Base-by-base conservation (phyloP, 2,113 vertebrate species). In the Fregata magnificens region DNA sequence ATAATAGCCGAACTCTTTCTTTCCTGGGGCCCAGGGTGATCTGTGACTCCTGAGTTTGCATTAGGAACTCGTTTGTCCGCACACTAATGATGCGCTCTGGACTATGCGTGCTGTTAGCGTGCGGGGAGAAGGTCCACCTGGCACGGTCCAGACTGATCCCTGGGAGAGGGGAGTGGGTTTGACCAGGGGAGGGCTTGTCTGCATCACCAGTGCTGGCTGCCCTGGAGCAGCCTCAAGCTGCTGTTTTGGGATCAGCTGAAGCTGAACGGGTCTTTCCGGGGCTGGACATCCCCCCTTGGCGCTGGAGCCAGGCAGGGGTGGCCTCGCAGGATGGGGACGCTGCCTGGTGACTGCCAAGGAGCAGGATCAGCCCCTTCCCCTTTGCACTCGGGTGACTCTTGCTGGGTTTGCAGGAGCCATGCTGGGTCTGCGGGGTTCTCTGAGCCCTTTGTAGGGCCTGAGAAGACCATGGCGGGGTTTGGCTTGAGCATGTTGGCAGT, bases 1-100 rank as follows among this genome's bases (percentile, higher is more conserved):
- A 50, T 26, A 86, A 93, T 91, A 85, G 47, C 66, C 74, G 55
- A 85, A 71, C 49, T 84, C 69, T 63, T 90, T 70, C 22, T 89
- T 94, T 95, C 36, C 81, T 65, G 94, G 70, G 92, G 91, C 93
- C 95, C 73, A 28, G 86, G 25, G 70, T 82, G 93, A 89, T 89
- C 80, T 86, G 80, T 69, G 83, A 59, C 80, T 93, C 77, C 62
- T 24, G 44, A 88, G 61, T 95, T 76, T 88, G 29, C n/a, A 40
- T 88, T 90, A 55, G 90, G 69, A 78, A 21, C 77, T 96, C 3
- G 2, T 88, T 95, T 84, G 56, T 73, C 56, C 1, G 0, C 38
- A 26, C 1, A 5, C 88, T 93, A 71, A 86, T 2, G 12, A 86
- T 0, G 12, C 52, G 78, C 79, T 66, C 3, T 4, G 90, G 49